phyloP scores from a whole-genome alignment of 2,797 vertebrate species.

The Trachops cirrhosus region DNA sequence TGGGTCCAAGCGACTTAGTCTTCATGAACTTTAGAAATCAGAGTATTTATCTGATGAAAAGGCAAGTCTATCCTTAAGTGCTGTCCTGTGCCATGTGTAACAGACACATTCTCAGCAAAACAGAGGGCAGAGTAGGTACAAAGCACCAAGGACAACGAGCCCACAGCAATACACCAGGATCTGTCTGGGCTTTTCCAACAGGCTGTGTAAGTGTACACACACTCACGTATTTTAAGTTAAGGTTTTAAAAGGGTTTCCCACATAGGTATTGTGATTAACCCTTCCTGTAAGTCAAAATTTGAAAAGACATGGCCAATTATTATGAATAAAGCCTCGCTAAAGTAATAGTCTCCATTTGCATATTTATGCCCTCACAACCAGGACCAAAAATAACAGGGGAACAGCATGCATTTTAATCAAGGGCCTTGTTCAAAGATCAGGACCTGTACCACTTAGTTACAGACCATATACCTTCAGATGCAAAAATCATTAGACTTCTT shows the following conservation, averaged over 20 bases:
- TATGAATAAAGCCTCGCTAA: not conserved
- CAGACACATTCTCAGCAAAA: not conserved
- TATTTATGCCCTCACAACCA: constrained; percentile 45
- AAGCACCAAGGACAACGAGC: not conserved
- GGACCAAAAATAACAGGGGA: constrained; percentile 33
- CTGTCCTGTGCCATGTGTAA: not conserved
- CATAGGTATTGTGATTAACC: not conserved
- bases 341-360: not conserved
- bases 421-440: not conserved
- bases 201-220: not conserved
- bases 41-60: not conserved
- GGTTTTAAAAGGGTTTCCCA: constrained; percentile 29
- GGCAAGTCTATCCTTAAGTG: not conserved
- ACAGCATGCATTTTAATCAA: not conserved
- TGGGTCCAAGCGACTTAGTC: not conserved
- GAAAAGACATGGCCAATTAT: not conserved
- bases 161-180: not conserved
- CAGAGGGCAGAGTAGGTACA: not conserved
- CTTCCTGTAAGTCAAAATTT: constrained; percentile 18
- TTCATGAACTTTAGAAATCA: not conserved
- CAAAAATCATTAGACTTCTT: constrained; percentile 19
- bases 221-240: constrained; percentile 5
- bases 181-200: not conserved
- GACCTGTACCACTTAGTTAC: not conserved
- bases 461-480: constrained; percentile 27